phyloP scores from a whole-genome alignment of 2,797 vertebrate species.

The Sebastiscus tertius region DNA sequence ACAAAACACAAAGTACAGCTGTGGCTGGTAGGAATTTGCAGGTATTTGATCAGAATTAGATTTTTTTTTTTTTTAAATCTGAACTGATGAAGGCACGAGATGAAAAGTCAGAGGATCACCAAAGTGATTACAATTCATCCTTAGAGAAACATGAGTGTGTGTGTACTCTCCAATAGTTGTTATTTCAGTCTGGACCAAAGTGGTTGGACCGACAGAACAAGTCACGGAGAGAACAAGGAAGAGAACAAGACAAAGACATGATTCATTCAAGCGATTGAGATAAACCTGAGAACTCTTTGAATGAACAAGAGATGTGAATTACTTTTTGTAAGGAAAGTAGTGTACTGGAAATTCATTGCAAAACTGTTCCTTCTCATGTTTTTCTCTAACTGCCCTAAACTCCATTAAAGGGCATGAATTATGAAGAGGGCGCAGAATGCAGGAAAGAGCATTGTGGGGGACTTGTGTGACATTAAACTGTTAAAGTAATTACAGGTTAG shows the following conservation, averaged over 20 bases:
- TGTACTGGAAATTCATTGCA: slow-evolving; percentile 49
- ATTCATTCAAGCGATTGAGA: background rate
- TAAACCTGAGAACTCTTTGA: background rate
- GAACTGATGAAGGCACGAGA: background rate
- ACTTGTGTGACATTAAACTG: slow-evolving; percentile 75
- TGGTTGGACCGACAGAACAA: background rate
- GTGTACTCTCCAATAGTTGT: background rate
- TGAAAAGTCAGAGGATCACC: background rate
- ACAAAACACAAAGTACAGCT: background rate
- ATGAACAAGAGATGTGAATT: background rate
- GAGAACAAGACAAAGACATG: background rate
- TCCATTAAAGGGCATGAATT: slow-evolving; percentile 67
- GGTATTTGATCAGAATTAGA: background rate
- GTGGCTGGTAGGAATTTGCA: too few relatives aligned
- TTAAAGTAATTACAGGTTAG: slow-evolving; percentile 75
- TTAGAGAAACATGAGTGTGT: background rate
- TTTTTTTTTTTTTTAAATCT: too few relatives aligned
- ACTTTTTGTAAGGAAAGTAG: slow-evolving; percentile 33
- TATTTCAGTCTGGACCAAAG: background rate
- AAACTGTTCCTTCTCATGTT: slow-evolving; percentile 42
- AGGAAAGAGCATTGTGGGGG: slow-evolving; percentile 50
- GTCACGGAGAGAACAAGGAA: background rate
- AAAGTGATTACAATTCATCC: background rate
- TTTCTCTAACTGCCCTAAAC: slow-evolving; percentile 49
- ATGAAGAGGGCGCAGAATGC: slow-evolving; percentile 56